phyloP scores from a whole-genome alignment of 2,113 vertebrate species.

The Malurus cyaneus region DNA sequence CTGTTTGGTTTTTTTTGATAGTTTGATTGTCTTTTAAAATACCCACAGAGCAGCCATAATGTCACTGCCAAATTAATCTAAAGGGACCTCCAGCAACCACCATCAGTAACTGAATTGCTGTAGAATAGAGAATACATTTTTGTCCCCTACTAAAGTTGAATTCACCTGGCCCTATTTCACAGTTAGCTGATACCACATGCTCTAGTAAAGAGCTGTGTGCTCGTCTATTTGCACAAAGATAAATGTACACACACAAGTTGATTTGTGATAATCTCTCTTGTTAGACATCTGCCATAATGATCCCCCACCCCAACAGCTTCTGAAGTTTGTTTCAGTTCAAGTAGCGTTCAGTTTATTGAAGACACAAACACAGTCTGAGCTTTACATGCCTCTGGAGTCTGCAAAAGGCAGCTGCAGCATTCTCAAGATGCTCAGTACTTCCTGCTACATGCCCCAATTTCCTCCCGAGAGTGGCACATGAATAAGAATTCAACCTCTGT shows the following conservation, averaged over 20 bases:
- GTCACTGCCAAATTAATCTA: background rate
- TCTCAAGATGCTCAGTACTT: background rate
- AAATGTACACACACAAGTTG: background rate
- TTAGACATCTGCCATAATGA: background rate
- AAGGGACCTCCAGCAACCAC: background rate
- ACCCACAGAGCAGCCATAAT: background rate
- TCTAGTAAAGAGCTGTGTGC: background rate
- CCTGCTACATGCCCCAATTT: background rate
- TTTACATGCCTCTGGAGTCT: background rate
- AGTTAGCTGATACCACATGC: background rate
- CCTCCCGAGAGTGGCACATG: background rate
- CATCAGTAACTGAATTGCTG: constrained; percentile 25
- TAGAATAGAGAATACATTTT: constrained; percentile 29
- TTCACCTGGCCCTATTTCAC: background rate
- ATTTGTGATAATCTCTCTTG: background rate
- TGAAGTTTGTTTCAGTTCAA: background rate
- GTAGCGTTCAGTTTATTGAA: background rate
- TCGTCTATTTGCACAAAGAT: background rate
- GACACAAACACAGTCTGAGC: background rate
- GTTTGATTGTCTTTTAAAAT: constrained; percentile 41
- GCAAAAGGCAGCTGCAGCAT: background rate
- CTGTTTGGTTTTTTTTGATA: background rate
- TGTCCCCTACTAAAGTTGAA: background rate
- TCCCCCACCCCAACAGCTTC: background rate
- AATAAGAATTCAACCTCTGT: background rate